These are phyloP conservation scores for Schrankia costaestrigalis DNA, from an alignment of 2,888 invertebrate species.

Conservation along the genomic window DNA sequence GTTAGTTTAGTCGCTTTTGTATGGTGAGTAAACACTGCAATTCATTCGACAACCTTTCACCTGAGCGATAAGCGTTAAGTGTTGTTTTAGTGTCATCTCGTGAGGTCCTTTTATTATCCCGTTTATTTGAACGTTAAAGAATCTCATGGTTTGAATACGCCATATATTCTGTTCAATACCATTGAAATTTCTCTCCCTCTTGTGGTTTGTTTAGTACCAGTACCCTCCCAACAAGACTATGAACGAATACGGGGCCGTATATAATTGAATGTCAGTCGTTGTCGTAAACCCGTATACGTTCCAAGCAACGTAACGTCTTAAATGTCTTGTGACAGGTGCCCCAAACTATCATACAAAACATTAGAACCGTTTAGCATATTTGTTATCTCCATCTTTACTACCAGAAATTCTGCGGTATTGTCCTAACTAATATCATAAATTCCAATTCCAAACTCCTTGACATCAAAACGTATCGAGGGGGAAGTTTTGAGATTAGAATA, in stretches of 20 bases:
- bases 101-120: slow-evolving; percentile 35
- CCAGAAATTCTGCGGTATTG: too few relatives aligned
- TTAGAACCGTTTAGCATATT: slow-evolving; percentile 3
- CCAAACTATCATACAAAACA: slow-evolving; percentile 2
- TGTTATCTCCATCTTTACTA: slow-evolving; percentile 5
- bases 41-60: slow-evolving; percentile 68
- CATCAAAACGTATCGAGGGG: too few relatives aligned
- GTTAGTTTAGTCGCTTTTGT: slow-evolving; percentile 39
- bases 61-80: slow-evolving; percentile 61
- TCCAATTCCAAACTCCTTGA: too few relatives aligned
- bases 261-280: slow-evolving; percentile 5
- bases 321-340: slow-evolving; percentile 4
- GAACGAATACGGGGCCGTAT: slow-evolving; percentile 4
- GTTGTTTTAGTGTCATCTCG: slow-evolving; percentile 49
- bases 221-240: too few relatives aligned
- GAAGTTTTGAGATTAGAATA: too few relatives aligned
- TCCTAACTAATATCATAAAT: too few relatives aligned
- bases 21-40: slow-evolving; percentile 53
- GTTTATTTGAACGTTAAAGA: slow-evolving; percentile 34
- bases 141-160: slow-evolving; percentile 6
- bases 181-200: slow-evolving; percentile 11
- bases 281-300: slow-evolving; percentile 7
- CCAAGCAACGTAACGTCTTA: slow-evolving; percentile 5
- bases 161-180: slow-evolving; percentile 11
- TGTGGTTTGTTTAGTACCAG: neutral